Percentiles rank a stretch among this genome's conserved stretches.
Conservation (phyloP, 2,113 vertebrate genomes). For the Casuarius casuarius region DNA sequence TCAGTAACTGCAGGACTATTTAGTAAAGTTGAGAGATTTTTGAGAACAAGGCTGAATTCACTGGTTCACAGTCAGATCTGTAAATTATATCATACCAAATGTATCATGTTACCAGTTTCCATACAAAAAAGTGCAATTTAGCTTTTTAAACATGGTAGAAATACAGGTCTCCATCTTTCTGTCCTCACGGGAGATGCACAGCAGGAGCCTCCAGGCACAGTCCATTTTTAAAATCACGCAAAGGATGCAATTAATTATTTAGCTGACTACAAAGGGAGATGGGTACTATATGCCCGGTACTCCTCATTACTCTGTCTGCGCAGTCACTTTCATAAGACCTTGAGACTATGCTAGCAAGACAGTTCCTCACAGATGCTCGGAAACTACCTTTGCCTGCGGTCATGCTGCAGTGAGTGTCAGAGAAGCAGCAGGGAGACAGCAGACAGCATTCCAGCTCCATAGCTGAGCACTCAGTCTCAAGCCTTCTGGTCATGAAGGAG, state of each 20-base stretch:
- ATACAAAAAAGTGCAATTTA: background rate
- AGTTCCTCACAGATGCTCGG: rapidly evolving
- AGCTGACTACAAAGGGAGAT: background rate
- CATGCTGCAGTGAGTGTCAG: background rate
- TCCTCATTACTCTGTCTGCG: background rate
- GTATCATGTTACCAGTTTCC: background rate
- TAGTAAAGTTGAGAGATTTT: background rate
- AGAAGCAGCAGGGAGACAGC: background rate
- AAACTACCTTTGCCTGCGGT: background rate
- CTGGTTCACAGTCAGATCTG: background rate
- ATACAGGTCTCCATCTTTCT: background rate
- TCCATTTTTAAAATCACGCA: background rate
- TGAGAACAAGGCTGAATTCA: background rate
- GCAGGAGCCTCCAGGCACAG: background rate
- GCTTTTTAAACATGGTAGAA: background rate
- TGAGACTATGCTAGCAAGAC: background rate
- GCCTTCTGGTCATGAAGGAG: background rate
- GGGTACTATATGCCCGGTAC: rapidly evolving
- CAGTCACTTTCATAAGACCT: conserved; percentile 46
- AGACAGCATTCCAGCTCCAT: rapidly evolving
- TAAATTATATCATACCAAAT: background rate
- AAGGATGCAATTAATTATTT: conserved; percentile 16
- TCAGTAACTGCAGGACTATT: background rate
- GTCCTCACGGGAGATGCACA: background rate
- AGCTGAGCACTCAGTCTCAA: rapidly evolving